Conservation (phyloP, 2,797 vertebrate species). For the Malurus splendens region DNA sequence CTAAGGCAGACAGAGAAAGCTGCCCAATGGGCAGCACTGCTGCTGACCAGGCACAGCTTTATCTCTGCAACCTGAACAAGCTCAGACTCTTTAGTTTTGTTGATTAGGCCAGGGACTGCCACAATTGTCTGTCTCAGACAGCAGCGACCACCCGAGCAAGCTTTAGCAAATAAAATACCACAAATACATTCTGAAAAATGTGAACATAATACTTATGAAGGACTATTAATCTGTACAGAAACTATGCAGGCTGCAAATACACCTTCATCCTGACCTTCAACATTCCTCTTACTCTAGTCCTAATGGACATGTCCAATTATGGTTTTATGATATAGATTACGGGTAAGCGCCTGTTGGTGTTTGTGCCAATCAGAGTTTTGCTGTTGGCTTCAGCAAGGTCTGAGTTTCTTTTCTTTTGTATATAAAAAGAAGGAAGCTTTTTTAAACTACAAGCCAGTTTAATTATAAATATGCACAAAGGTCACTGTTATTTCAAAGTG, state of each 20-base stretch:
- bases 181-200: slow-evolving; percentile 52
- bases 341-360: background rate
- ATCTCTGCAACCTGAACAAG: background rate
- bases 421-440: background rate
- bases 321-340: slow-evolving; percentile 5
- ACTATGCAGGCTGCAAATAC: slow-evolving; percentile 53
- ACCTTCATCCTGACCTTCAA: slow-evolving; percentile 23
- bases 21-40: background rate
- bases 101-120: background rate
- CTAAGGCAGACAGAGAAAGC: background rate
- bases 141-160: slow-evolving; percentile 1
- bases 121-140: background rate
- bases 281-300: slow-evolving; percentile 35
- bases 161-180: slow-evolving; percentile 58
- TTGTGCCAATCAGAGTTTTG: background rate
- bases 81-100: background rate
- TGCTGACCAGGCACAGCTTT: background rate
- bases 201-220: slow-evolving; percentile 47
- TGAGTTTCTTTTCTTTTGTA: background rate
- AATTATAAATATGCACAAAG: background rate
- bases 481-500: background rate
- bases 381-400: background rate
- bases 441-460: background rate
- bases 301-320: background rate
- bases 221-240: slow-evolving; percentile 44